Evolutionary conservation across 2,888 invertebrate genomes (phyloP).

Genomic region (Carcina quercana): DNA sequence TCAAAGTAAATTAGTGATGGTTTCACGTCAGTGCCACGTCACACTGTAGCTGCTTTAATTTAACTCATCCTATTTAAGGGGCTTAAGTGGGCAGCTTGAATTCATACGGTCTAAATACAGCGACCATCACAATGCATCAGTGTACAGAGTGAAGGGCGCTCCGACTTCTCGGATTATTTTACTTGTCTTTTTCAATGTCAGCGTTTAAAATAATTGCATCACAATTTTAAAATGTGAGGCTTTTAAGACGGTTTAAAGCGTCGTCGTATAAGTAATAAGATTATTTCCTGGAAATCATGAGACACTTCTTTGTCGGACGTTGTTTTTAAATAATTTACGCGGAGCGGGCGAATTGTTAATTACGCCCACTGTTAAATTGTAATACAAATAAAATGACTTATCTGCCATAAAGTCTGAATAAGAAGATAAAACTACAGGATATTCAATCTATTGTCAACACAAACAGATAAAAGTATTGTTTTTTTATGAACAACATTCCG

Average conservation of each 20-base stretch:
- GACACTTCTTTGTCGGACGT: constrained; percentile 45
- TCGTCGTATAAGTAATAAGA: constrained; percentile 46
- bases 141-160: constrained; percentile 65
- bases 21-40: too few relatives aligned
- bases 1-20: too few relatives aligned
- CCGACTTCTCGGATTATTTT: constrained; percentile 71
- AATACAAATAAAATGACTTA: too few relatives aligned
- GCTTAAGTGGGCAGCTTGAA: constrained; percentile 42
- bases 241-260: constrained; percentile 62
- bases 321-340: constrained; percentile 11
- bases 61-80: constrained; percentile 35
- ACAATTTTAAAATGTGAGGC: constrained; percentile 71
- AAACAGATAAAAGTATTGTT: too few relatives aligned
- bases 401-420: too few relatives aligned
- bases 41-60: too few relatives aligned
- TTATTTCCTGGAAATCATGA: constrained; percentile 66
- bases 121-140: constrained; percentile 71
- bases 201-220: constrained; percentile 74
- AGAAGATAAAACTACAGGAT: too few relatives aligned
- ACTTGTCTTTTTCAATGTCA: constrained; percentile 74
- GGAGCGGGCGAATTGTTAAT: background rate
- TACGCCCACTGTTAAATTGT: background rate
- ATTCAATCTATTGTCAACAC: too few relatives aligned
- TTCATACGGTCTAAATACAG: constrained; percentile 63
- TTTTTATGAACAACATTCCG: too few relatives aligned